phyloP scores from a whole-genome alignment of 30 jellyfish, hydroid and myxozoan species.

The Phacellophora camtschatica region DNA sequence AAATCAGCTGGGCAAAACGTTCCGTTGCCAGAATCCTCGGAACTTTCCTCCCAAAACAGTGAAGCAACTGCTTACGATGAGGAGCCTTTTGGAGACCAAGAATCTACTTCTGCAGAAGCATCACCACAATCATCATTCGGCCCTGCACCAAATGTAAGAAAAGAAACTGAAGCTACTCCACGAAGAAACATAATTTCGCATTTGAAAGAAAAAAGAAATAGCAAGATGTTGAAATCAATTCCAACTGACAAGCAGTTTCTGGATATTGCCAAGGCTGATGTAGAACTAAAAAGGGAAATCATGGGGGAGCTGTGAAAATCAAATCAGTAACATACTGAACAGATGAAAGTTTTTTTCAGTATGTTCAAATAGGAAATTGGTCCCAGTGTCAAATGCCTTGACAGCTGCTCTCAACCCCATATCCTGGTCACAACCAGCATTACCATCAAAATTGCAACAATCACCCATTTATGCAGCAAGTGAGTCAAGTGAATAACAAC shows the following conservation, averaged over 20 bases:
- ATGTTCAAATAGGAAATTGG: too few relatives aligned
- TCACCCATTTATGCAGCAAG: too few relatives aligned
- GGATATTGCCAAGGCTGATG: slow-evolving; percentile 18
- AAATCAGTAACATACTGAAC: too few relatives aligned
- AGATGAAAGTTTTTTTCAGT: too few relatives aligned
- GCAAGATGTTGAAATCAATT: neutral
- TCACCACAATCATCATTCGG: neutral
- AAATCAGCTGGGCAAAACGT: neutral
- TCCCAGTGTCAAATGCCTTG: too few relatives aligned
- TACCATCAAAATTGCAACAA: too few relatives aligned
- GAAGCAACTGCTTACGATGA: neutral
- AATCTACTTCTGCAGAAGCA: slow-evolving; percentile 11
- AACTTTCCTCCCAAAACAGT: neutral
- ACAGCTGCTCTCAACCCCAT: too few relatives aligned
- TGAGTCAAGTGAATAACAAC: too few relatives aligned
- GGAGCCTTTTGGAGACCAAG: neutral
- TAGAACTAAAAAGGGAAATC: neutral
- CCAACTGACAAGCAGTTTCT: neutral
- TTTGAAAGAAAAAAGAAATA: neutral
- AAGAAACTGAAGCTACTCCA: neutral
- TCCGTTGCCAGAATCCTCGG: neutral
- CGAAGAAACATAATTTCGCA: neutral
- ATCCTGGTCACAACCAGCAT: too few relatives aligned
- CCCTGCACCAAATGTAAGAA: neutral
- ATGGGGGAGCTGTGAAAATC: neutral